Evolutionary conservation across 2,797 vertebrate genomes (phyloP), one percentile per base, ranked within the genome.

Genomic region (Echiichthys vipera): DNA sequence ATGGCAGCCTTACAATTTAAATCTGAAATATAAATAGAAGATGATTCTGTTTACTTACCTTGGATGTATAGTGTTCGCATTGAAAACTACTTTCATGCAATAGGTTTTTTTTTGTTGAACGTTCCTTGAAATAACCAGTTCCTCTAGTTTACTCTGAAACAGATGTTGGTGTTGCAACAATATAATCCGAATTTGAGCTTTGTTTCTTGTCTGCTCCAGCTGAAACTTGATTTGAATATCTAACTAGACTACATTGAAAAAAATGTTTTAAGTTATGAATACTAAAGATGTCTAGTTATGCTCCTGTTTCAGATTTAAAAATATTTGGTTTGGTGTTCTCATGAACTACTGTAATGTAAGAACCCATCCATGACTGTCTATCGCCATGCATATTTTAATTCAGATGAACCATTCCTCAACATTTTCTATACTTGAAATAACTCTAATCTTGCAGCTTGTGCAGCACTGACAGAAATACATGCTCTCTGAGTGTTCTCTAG

Each of bases 401-500:
- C 51, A 40, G 22, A 9, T 24, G 14, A 45, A 61, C 57, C 22
- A 20, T 57, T 63, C 24, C 1, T 55, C 17, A 30, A 54, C 7
- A 7, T 27, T 53, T 55, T 46, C 32, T 22, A 13, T 66, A 39
- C 36, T 65, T 61, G 7, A 57, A 54, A 40, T 15, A 11, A 12
- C 17, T 51, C 18, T n/a, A n/a, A 56, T 32, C 47, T 4, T 54
- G 36, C 63, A 39, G 66, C 46, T 34, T 36, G 45, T 59, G 47
- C 34, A 30, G 29, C 15, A 43, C 47, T 25, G 13, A 24, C 37
- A 58, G 37, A 51, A 34, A 18, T 18, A 2, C 4, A 8, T 0
- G 0, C 58, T 61, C 56, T 64, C 4, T 24, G 30, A 68, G 61
- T 15, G 45, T 57, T 76, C 68, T 75, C 61, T 66, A 70, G 61